phyloP scores from a whole-genome alignment of 2,888 invertebrate species.

The Steinernema hermaphroditum region DNA sequence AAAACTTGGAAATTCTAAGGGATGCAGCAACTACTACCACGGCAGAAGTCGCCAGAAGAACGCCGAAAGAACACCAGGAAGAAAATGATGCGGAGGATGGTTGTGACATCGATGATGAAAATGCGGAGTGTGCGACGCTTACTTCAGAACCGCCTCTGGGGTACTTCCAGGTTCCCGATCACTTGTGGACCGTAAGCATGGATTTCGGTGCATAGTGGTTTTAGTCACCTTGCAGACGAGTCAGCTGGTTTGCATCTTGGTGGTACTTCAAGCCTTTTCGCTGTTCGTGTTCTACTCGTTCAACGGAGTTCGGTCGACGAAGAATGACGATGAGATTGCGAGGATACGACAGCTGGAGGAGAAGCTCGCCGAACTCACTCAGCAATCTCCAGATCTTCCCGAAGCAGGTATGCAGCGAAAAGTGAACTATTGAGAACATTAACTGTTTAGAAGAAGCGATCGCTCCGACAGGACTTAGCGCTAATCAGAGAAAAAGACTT shows the following conservation, averaged over 20 bases:
- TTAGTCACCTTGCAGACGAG: background rate
- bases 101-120: background rate
- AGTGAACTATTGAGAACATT: background rate
- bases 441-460: background rate
- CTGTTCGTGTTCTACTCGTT: constrained; percentile 7
- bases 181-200: background rate
- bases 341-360: background rate
- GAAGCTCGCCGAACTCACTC: background rate
- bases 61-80: background rate
- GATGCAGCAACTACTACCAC: background rate
- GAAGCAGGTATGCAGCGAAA: background rate
- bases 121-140: background rate
- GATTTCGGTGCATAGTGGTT: background rate
- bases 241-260: background rate
- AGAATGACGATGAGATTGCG: background rate
- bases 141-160: background rate
- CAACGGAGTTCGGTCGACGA: background rate
- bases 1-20: background rate
- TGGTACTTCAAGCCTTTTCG: background rate
- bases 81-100: background rate
- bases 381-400: background rate
- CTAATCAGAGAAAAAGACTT: constrained; percentile 2
- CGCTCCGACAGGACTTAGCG: background rate
- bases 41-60: constrained; percentile 11
- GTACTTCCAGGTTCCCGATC: background rate